A percentile compares a stretch with the other conserved stretches of the same genome.
Evolutionary conservation across 2,888 invertebrate species (phyloP).

Genomic region (Macrophya alboannulata): DNA sequence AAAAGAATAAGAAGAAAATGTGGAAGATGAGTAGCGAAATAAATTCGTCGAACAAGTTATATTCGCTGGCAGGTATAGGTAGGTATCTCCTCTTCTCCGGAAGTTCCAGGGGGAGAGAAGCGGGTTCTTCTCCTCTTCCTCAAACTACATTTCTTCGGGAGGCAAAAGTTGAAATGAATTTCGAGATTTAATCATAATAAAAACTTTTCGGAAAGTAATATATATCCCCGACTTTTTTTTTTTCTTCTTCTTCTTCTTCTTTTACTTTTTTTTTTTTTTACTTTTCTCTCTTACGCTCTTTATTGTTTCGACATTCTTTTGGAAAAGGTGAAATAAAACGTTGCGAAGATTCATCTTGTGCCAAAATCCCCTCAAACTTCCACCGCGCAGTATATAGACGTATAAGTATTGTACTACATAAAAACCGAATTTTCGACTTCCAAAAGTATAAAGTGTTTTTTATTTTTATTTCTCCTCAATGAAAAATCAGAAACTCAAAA

Average conservation of each 20-base stretch:
- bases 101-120: neutral
- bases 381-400: neutral
- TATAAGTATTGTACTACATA: neutral
- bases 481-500: neutral
- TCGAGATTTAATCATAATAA: constrained; percentile 56
- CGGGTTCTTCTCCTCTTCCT: neutral
- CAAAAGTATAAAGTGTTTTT: too few relatives aligned
- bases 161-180: constrained; percentile 54
- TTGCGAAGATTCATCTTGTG: neutral
- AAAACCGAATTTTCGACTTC: neutral
- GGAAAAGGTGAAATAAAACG: neutral
- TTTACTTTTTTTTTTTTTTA: neutral
- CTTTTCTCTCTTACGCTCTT: neutral
- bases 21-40: constrained; percentile 19
- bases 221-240: constrained; percentile 55
- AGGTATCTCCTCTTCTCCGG: neutral
- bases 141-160: constrained; percentile 27
- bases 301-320: constrained; percentile 7
- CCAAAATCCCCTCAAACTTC: neutral
- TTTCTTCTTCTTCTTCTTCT: neutral
- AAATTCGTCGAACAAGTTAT: constrained; percentile 23
- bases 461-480: neutral
- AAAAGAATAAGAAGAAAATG: neutral
- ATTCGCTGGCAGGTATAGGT: constrained; percentile 1
- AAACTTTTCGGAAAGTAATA: constrained; percentile 55